A percentile compares a stretch with the other conserved stretches of the same genome.
Conservation (phyloP, 1,140 invertebrate species). For the Tetranychus urticae region DNA sequence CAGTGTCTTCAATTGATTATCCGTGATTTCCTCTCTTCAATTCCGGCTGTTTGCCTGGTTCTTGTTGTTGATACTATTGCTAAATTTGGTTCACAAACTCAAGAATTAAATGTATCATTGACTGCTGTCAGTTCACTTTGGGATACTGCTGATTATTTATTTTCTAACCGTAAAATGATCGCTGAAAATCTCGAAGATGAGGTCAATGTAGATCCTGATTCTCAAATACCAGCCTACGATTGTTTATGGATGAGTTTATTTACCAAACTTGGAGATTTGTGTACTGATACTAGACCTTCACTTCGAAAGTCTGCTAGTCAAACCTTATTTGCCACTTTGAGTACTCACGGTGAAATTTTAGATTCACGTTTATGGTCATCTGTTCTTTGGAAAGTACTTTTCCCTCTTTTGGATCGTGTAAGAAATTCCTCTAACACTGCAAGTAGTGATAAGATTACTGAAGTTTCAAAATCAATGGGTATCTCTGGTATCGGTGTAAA, state of each 20-base stretch:
- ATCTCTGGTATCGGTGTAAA: background rate
- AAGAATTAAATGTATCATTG: conserved; percentile 93
- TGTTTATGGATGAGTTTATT: conserved; percentile 88
- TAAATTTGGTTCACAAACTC: conserved; percentile 83
- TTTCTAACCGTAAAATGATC: conserved; percentile 76
- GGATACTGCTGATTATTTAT: conserved; percentile 92
- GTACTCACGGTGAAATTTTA: conserved; percentile 69
- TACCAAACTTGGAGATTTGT: conserved; percentile 54
- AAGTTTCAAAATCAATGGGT: conserved; percentile 28
- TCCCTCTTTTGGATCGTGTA: conserved; percentile 81
- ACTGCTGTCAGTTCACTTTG: conserved; percentile 91
- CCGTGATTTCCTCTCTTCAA: conserved; percentile 74
- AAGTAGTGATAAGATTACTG: conserved; percentile 65
- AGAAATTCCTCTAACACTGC: conserved; percentile 64
- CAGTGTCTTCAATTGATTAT: conserved; percentile 87
- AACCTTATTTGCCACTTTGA: conserved; percentile 90
- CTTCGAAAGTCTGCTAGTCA: conserved; percentile 94
- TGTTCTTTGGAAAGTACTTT: conserved; percentile 65
- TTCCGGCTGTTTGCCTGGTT: conserved; percentile 65
- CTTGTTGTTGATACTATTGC: conserved; percentile 78
- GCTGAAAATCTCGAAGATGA: conserved; percentile 24
- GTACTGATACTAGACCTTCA: conserved; percentile 78
- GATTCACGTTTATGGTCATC: conserved; percentile 70
- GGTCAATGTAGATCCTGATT: background rate
- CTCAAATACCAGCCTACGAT: conserved; percentile 48